Conservation (phyloP, 2,113 vertebrate species). For the Hiodon alosoides region DNA sequence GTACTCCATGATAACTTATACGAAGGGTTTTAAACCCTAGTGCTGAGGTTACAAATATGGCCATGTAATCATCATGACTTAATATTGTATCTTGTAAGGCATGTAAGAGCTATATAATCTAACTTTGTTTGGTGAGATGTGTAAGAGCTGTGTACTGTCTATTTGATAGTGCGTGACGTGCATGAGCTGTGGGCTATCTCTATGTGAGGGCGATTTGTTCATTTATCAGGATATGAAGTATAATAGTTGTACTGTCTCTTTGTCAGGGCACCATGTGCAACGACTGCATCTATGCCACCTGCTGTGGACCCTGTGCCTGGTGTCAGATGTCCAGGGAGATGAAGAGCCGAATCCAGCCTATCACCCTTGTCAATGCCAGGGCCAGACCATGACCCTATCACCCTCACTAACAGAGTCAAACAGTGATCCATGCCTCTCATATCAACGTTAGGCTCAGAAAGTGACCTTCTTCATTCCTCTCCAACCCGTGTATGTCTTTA, state of each 20-base stretch:
- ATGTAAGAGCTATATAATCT: not conserved
- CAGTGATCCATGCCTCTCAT: too few relatives aligned
- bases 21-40: too few relatives aligned
- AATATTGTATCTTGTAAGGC: too few relatives aligned
- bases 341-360: constrained; percentile 27
- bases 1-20: too few relatives aligned
- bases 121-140: not conserved
- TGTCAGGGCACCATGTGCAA: constrained; percentile 36
- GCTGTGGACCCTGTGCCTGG: constrained; percentile 32
- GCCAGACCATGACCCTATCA: not conserved
- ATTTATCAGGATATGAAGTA: too few relatives aligned
- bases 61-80: too few relatives aligned
- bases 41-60: too few relatives aligned
- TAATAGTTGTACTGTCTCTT: not conserved
- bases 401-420: too few relatives aligned
- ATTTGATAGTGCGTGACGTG: not conserved
- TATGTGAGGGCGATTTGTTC: not conserved
- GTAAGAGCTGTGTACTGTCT: not conserved
- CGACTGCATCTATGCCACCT: constrained; percentile 32
- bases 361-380: constrained; percentile 28
- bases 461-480: not conserved
- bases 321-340: constrained; percentile 43
- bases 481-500: too few relatives aligned
- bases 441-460: not conserved
- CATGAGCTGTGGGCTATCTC: not conserved